Evolutionary conservation across 2,797 vertebrate species (phyloP).

Genomic region (Echeneis naucrates): DNA sequence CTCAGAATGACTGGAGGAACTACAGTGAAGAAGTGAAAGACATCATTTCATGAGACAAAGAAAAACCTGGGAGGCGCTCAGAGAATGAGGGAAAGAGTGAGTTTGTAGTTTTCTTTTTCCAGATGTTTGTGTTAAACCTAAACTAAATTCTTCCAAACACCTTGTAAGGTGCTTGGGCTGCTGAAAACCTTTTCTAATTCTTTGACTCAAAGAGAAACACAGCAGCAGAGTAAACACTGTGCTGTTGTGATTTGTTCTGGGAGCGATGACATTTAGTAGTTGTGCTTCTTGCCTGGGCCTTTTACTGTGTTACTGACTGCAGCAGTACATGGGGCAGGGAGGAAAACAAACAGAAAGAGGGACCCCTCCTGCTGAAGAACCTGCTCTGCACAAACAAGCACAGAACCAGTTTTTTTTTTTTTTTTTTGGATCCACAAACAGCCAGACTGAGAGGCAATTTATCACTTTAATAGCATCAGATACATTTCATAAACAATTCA

Average conservation of each 20-base stretch:
- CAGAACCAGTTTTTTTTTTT: conserved; percentile 14
- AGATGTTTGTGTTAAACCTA: conserved; percentile 2
- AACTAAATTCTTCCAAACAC: conserved; percentile 4
- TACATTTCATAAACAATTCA: conserved; percentile 73
- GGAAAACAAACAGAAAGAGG: conserved; percentile 30
- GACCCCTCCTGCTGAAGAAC: conserved; percentile 14
- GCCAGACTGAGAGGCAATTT: conserved; percentile 64
- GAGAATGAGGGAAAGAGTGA: background rate
- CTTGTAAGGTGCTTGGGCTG: conserved; percentile 42
- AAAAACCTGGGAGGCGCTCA: background rate
- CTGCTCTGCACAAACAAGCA: conserved; percentile 32
- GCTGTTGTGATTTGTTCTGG: conserved; percentile 39
- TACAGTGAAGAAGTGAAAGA: conserved; percentile 58
- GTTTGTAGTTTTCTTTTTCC: background rate
- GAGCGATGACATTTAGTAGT: conserved; percentile 49
- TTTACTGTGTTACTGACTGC: conserved; percentile 30
- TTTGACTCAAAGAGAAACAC: conserved; percentile 10
- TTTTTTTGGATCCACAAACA: conserved; percentile 49
- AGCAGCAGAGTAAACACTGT: conserved; percentile 19
- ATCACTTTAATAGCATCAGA: conserved; percentile 74
- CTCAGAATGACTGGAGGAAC: conserved; percentile 94
- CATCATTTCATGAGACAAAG: background rate
- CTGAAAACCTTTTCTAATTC: conserved; percentile 46
- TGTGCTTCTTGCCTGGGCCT: conserved; percentile 40
- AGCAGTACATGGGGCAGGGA: conserved; percentile 15